Conservation (phyloP, 2,888 invertebrate genomes). For the Adelognathus sp. region DNA sequence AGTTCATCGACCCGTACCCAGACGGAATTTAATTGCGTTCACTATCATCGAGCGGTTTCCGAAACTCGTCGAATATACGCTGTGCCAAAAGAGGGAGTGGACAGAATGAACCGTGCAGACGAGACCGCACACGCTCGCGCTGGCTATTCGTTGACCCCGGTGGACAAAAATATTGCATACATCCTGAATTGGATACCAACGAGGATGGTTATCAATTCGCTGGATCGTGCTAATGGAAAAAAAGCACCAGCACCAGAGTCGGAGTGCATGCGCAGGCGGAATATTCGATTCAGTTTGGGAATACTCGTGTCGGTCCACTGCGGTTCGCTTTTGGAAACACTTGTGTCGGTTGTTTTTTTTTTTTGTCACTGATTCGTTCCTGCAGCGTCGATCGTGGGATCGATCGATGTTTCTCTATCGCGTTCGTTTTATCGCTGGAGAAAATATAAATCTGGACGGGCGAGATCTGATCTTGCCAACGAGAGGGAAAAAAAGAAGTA, state of each 20-base stretch:
- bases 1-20: conserved; percentile 10
- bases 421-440: background rate
- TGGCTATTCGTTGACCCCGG: background rate
- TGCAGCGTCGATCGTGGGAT: background rate
- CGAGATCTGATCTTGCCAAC: conserved; percentile 6
- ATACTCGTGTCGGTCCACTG: background rate
- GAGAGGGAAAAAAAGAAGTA: background rate
- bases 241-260: background rate
- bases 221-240: background rate
- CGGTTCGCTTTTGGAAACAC: background rate
- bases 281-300: background rate
- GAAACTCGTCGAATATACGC: background rate
- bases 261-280: background rate
- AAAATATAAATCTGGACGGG: conserved; percentile 32
- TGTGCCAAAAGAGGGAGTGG: background rate
- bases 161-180: background rate
- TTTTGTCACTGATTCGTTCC: background rate
- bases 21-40: conserved; percentile 39
- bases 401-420: background rate
- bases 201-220: background rate
- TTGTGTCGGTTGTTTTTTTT: background rate
- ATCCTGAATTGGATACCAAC: background rate
- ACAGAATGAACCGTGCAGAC: background rate
- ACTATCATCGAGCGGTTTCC: background rate
- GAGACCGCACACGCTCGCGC: background rate